phyloP scores from a whole-genome alignment of 2,888 invertebrate genomes.

The Thereva nobilitata region DNA sequence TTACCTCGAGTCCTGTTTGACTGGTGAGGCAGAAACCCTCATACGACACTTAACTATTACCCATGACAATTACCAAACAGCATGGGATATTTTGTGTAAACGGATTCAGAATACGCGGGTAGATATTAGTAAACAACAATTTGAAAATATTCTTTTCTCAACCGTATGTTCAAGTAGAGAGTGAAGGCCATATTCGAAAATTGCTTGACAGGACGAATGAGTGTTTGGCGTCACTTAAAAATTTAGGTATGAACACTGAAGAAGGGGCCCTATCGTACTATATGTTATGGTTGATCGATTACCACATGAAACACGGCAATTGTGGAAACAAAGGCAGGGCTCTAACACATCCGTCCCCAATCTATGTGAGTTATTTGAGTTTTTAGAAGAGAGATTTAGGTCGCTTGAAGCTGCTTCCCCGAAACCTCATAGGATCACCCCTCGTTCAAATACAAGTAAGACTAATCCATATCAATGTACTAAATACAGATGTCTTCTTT shows the following conservation, averaged over 20 bases:
- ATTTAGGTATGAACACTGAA: neutral
- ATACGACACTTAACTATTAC: neutral
- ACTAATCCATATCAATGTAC: neutral
- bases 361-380: conserved; percentile 2
- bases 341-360: conserved; percentile 1
- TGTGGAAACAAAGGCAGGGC: conserved; percentile 9
- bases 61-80: conserved; percentile 6
- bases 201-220: conserved; percentile 7
- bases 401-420: conserved; percentile 7
- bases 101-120: conserved; percentile 2
- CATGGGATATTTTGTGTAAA: conserved; percentile 10
- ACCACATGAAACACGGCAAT: neutral
- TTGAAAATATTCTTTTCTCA: conserved; percentile 9
- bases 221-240: neutral
- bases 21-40: conserved; percentile 6
- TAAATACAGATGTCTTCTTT: neutral
- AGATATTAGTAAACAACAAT: neutral
- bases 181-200: conserved; percentile 39
- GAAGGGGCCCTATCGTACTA: conserved; percentile 6
- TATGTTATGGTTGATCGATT: conserved; percentile 12
- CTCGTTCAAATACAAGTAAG: neutral
- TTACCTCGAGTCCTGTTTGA: conserved; percentile 3
- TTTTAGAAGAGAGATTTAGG: conserved; percentile 16
- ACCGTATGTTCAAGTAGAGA: neutral
- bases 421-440: neutral